Evolutionary conservation across 2,888 invertebrate species (phyloP), one percentile per base, ranked within the genome.

Genomic region (Ophion costatus): DNA sequence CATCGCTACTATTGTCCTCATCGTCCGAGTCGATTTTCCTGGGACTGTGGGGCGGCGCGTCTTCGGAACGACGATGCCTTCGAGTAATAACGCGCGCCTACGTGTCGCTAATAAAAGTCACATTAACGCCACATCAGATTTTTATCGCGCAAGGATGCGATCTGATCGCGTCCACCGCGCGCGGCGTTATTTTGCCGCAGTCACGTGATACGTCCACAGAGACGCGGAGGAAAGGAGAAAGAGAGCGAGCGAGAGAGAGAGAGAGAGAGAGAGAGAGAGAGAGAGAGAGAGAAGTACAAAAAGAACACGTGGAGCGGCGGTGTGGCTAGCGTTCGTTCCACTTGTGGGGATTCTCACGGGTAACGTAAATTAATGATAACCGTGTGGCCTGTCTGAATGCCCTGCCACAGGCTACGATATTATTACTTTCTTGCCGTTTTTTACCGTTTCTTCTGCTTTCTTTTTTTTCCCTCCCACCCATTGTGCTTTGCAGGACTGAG

Each of bases 351-450:
- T 85, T 85, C 84, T 85, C 84, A 85, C 84, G 84, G 82, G 75
- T 76, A 85, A 85, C 84, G 82, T 82, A 82, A 85, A 85, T 85
- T 82, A 85, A 85, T 85, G 82, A 85, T 82, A 82, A 79, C 81
- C 74, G 70, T 81, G 67, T 64, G 29, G 73, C 59, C 57, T 33
- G 11, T 61, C 42, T 29, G 22, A 33, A 71, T 59, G 20, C 73
- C 38, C 67, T 67, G 59, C 71, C 38, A 59, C 76, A 71, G 64
- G 57, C 33, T 71, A 69, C 77, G 69, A 82, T 83, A 71, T 85
- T 79, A 82, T 82, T 85, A 82, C 79, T 75, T 70, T 51, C 67
- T 79, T 83, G 63, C 56, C 70, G 57, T 29, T 29, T 29, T 29
- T 29, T 29, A 29, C 29, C 29, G 20, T 20, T 45, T 24, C 24